Evolutionary conservation across 2,888 invertebrate species (phyloP).

Genomic region (Lepidocyrtoides sp.): DNA sequence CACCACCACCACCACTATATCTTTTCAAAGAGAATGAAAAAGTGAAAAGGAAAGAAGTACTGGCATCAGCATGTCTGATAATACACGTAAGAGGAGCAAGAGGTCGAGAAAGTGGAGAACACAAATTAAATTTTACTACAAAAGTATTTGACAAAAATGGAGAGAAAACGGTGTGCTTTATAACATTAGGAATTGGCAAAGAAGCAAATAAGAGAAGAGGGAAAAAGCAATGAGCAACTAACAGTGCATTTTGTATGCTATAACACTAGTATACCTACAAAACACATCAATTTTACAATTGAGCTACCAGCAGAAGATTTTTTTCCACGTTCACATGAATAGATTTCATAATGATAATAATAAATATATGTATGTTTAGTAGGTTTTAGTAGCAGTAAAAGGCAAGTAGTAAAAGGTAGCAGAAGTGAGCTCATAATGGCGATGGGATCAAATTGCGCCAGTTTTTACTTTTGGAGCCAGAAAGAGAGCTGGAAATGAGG

Average conservation of each 20-base stretch:
- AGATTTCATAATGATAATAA: conserved; percentile 54
- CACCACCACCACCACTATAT: neutral
- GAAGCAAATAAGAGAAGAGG: conserved; percentile 65
- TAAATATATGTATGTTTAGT: conserved; percentile 10
- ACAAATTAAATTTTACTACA: conserved; percentile 80
- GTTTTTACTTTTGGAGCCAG: conserved; percentile 12
- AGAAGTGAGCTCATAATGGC: conserved; percentile 43
- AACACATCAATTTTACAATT: conserved; percentile 7
- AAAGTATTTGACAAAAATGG: conserved; percentile 80
- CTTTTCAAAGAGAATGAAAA: conserved; percentile 59
- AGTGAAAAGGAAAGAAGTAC: conserved; percentile 54
- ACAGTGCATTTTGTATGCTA: conserved; percentile 13
- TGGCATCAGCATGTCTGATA: conserved; percentile 53
- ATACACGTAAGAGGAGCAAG: conserved; percentile 30
- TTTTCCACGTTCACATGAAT: conserved; percentile 26
- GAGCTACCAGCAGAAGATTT: conserved; percentile 15
- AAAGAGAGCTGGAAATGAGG: conserved; percentile 3
- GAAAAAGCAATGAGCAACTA: conserved; percentile 26
- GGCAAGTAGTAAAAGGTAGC: neutral
- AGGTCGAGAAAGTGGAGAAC: conserved; percentile 76
- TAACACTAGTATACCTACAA: conserved; percentile 4
- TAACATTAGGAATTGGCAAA: conserved; percentile 77
- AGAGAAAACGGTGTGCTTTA: conserved; percentile 78
- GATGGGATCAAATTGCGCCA: conserved; percentile 59
- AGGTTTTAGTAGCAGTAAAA: neutral